Conservation (phyloP, 1,140 invertebrate species). For the Charaxes varanes region DNA sequence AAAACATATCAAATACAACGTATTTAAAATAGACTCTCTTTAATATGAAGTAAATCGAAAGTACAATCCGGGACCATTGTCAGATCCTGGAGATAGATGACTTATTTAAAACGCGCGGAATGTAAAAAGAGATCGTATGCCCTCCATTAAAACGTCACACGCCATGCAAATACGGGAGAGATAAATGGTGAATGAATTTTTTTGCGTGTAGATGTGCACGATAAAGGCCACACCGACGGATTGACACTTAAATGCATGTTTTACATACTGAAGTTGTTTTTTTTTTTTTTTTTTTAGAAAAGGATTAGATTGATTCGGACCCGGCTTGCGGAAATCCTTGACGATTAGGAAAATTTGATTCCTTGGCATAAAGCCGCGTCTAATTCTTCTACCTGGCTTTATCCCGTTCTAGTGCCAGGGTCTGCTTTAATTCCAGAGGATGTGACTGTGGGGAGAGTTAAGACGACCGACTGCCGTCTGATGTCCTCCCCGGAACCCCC, state of each 20-base stretch:
- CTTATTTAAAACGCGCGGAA: constrained; percentile 21
- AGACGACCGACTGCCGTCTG: no score
- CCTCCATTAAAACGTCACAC: constrained; percentile 28
- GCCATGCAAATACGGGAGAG: constrained; percentile 26
- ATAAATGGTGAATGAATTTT: constrained; percentile 24
- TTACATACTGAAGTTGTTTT: constrained; percentile 24
- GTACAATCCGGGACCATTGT: constrained; percentile 13
- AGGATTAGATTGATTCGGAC: no score
- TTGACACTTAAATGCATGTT: constrained; percentile 36
- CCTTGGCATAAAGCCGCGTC: no score
- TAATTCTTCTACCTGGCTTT: no score
- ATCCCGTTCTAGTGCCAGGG: no score
- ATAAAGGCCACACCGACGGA: constrained; percentile 25
- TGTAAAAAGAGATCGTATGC: constrained; percentile 20
- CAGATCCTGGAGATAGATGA: constrained; percentile 12
- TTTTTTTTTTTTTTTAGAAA: no score
- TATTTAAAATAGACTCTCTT: neutral
- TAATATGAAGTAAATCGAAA: neutral
- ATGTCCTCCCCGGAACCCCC: no score
- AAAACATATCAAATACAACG: neutral
- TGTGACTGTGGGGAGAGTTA: no score
- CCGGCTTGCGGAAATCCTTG: no score
- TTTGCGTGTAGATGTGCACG: constrained; percentile 27
- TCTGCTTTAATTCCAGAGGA: no score
- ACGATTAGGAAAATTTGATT: no score